Conservation (phyloP, 1,140 invertebrate species). For the Yoshiicerus persimilis region DNA sequence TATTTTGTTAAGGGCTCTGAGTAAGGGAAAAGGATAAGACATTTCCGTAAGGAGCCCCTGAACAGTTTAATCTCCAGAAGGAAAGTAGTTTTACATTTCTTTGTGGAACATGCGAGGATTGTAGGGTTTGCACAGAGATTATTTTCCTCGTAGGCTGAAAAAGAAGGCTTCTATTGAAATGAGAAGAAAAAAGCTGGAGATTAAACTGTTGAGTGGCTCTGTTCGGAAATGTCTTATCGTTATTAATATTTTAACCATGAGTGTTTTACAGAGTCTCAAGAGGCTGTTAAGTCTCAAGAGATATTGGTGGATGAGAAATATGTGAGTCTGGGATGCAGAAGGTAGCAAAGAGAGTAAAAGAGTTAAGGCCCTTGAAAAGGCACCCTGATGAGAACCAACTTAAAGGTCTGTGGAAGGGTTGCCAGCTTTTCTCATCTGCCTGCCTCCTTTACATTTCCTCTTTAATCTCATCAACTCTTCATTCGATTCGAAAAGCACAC, state of each 20-base stretch:
- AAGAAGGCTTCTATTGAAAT: background rate
- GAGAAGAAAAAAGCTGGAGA: background rate
- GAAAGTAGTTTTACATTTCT: background rate
- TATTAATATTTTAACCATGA: background rate
- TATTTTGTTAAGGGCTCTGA: no score
- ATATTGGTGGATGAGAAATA: constrained; percentile 31
- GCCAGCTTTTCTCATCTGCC: background rate
- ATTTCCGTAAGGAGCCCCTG: no score
- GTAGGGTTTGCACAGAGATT: background rate
- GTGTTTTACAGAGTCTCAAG: background rate
- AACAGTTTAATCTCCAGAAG: no score
- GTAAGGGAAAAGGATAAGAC: no score
- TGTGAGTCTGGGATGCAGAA: background rate
- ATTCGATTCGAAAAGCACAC: background rate
- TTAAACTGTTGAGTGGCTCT: background rate
- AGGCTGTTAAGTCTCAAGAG: constrained; percentile 4
- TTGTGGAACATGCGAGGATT: background rate
- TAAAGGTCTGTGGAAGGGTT: constrained; percentile 33
- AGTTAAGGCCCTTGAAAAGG: constrained; percentile 26
- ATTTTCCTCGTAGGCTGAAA: background rate
- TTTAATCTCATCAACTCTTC: background rate
- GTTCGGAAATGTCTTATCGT: background rate
- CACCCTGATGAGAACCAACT: constrained; percentile 31
- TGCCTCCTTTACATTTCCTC: background rate
- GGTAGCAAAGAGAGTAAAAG: constrained; percentile 10